Evolutionary conservation across 2,888 invertebrate species (phyloP).

Genomic region (Aricia artaxerxes): DNA sequence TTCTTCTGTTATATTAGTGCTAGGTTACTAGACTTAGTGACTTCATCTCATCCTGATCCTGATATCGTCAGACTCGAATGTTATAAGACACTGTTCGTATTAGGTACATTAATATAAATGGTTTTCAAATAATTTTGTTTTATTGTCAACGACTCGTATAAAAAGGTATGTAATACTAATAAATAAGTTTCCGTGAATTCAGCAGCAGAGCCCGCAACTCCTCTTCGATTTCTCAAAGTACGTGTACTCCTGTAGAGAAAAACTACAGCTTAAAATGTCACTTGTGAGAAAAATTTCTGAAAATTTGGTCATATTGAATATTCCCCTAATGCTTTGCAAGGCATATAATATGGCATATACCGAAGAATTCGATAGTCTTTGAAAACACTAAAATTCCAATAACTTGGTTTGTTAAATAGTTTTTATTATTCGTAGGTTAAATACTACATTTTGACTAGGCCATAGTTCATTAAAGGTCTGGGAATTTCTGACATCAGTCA

Average conservation of each 20-base stretch:
- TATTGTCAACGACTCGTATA: conserved; percentile 36
- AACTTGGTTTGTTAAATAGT: too few relatives aligned
- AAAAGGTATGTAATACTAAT: neutral
- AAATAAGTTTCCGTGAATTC: neutral
- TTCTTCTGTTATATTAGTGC: conserved; percentile 30
- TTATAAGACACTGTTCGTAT: conserved; percentile 70
- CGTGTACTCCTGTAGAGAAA: conserved; percentile 83
- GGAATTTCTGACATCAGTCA: too few relatives aligned
- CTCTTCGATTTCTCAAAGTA: conserved; percentile 77
- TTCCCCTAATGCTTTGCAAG: too few relatives aligned
- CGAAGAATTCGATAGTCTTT: too few relatives aligned
- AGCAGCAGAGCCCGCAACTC: conserved; percentile 42
- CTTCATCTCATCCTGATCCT: conserved; percentile 33
- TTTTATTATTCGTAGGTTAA: too few relatives aligned
- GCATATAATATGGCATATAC: too few relatives aligned
- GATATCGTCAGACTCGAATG: conserved; percentile 57
- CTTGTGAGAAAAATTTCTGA: too few relatives aligned
- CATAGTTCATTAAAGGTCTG: too few relatives aligned
- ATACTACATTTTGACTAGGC: too few relatives aligned
- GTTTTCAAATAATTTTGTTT: conserved; percentile 68
- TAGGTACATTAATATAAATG: conserved; percentile 68
- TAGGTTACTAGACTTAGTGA: conserved; percentile 35
- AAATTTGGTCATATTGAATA: too few relatives aligned
- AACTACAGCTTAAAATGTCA: conserved; percentile 15
- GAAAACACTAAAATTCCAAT: too few relatives aligned